Percentiles rank a stretch among this genome's conserved stretches.
Conservation (phyloP, 2,888 invertebrate genomes). For the Gari tellinella region DNA sequence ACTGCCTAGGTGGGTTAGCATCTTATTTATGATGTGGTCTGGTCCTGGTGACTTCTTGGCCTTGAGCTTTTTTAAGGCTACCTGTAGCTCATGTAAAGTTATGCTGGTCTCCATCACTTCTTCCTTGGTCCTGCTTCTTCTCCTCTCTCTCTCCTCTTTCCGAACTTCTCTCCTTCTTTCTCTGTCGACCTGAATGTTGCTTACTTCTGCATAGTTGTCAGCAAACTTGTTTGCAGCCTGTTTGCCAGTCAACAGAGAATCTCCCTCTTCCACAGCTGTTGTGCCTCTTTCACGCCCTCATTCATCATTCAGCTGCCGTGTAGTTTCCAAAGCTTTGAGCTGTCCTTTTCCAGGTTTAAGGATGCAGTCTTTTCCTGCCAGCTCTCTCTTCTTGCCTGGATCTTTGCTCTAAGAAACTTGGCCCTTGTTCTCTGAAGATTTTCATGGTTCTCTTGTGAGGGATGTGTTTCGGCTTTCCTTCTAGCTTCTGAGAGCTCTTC, state of each 20-base stretch:
- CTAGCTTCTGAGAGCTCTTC: slow-evolving; percentile 5
- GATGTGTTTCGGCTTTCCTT: neutral
- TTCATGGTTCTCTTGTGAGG: neutral
- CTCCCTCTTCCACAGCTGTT: slow-evolving; percentile 5
- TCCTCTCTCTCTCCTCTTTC: neutral
- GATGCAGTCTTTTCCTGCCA: too few species aligned
- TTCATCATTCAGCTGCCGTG: too few species aligned
- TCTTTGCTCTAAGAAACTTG: too few species aligned
- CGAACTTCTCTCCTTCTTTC: neutral
- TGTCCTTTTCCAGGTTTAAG: too few species aligned
- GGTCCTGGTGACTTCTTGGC: slow-evolving; percentile 1
- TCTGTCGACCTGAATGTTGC: neutral
- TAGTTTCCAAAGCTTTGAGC: too few species aligned
- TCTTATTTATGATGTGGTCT: neutral
- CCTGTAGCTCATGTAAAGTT: neutral
- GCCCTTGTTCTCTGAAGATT: too few species aligned
- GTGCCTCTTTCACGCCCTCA: neutral
- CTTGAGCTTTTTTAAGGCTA: slow-evolving; percentile 1
- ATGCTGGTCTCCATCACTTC: neutral
- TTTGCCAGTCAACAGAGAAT: too few species aligned
- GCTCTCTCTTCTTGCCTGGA: too few species aligned
- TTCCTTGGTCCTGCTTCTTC: neutral
- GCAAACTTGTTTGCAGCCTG: too few species aligned
- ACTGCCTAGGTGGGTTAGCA: too few species aligned
- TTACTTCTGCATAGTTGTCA: neutral